Conservation (phyloP, 2,888 invertebrate species). For the Hedychridium roseum region DNA sequence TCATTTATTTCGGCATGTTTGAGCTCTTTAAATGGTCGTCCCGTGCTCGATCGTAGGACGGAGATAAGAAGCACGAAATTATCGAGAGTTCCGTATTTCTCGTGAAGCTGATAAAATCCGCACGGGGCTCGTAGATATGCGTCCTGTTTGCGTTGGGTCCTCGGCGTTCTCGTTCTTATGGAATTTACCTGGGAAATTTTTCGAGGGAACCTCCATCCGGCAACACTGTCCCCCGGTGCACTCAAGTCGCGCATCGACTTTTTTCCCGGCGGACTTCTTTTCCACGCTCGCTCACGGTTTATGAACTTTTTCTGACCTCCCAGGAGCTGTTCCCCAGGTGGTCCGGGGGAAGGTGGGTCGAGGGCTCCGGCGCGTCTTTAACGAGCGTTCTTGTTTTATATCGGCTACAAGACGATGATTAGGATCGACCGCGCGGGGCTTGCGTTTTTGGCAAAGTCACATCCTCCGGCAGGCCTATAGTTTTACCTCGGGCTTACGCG, state of each 20-base stretch:
- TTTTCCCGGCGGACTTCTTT: constrained; percentile 1
- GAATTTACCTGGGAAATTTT: no score
- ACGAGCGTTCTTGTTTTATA: constrained; percentile 39
- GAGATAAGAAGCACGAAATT: no score
- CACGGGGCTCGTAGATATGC: no score
- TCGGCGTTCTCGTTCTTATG: no score
- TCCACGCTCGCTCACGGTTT: constrained; percentile 20
- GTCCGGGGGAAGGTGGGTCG: constrained; percentile 33
- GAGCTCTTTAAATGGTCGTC: no score
- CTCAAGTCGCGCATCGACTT: no score
- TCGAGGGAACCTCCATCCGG: neutral
- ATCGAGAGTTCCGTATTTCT: no score
- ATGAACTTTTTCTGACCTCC: constrained; percentile 32
- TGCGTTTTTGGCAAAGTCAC: constrained; percentile 31
- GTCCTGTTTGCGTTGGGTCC: no score
- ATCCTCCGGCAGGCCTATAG: constrained; percentile 11
- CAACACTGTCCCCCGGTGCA: no score
- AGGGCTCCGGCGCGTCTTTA: constrained; percentile 35
- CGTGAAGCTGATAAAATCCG: no score
- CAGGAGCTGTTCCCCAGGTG: constrained; percentile 44
- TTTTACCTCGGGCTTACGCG: constrained; percentile 3
- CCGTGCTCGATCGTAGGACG: no score
- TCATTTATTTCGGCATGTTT: no score
- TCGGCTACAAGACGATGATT: constrained; percentile 37
- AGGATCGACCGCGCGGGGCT: constrained; percentile 32